Evolutionary conservation across 2,888 invertebrate species (phyloP).

Genomic region (Anorthoa munda): DNA sequence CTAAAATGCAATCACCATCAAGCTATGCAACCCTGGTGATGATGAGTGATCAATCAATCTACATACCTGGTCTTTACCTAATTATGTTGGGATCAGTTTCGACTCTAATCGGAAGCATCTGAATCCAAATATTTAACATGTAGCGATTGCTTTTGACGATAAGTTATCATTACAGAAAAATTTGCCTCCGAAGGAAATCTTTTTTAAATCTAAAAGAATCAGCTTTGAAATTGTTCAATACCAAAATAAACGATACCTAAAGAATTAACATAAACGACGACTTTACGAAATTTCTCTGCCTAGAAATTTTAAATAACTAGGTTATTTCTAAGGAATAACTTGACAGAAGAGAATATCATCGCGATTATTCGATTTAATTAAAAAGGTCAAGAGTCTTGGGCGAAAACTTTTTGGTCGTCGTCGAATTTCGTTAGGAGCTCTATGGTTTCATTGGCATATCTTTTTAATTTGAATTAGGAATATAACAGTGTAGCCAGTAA

Average conservation of each 20-base stretch:
- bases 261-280: conserved; percentile 49
- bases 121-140: too few species aligned
- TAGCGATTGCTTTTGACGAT: too few species aligned
- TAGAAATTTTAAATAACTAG: conserved; percentile 57
- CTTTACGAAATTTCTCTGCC: conserved; percentile 16
- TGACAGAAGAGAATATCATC: conserved; percentile 52
- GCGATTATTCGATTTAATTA: conserved; percentile 62
- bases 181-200: neutral
- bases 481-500: neutral
- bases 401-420: conserved; percentile 45
- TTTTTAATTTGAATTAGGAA: neutral
- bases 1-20: too few species aligned
- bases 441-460: conserved; percentile 32
- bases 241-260: conserved; percentile 20
- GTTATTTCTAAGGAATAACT: conserved; percentile 53
- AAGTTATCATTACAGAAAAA: neutral
- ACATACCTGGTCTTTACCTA: too few species aligned
- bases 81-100: too few species aligned
- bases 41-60: too few species aligned
- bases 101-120: too few species aligned
- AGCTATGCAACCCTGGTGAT: neutral
- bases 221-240: conserved; percentile 8
- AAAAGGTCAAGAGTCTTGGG: conserved; percentile 52
- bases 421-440: conserved; percentile 32
- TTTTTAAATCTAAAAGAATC: neutral